Evolutionary conservation across 2,113 vertebrate genomes (phyloP).

Genomic region (Sylvietta virens): DNA sequence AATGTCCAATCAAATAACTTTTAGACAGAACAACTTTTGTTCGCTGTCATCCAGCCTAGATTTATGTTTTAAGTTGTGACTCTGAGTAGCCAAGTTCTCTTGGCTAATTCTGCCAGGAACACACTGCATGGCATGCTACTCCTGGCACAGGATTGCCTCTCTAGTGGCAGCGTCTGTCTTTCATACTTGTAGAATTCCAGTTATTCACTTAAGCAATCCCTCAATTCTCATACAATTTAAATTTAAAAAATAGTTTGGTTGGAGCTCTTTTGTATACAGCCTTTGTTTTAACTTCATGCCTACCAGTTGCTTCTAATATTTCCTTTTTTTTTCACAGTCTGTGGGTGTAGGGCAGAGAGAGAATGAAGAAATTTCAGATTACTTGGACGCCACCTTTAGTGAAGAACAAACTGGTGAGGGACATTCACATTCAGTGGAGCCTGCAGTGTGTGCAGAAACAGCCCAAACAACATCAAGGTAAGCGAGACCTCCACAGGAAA

Average conservation of each 20-base stretch:
- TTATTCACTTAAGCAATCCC: neutral
- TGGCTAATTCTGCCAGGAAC: neutral
- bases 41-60: neutral
- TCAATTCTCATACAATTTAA: neutral
- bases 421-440: neutral
- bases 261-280: neutral
- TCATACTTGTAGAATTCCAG: neutral
- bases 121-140: neutral
- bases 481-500: neutral
- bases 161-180: neutral
- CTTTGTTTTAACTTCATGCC: neutral
- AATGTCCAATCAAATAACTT: neutral
- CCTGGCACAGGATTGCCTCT: neutral
- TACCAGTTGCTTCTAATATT: neutral
- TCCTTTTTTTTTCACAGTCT: slow-evolving; percentile 38
- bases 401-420: neutral
- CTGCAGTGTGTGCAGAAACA: neutral
- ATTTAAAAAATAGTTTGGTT: neutral
- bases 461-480: neutral
- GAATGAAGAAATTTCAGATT: neutral
- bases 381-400: neutral
- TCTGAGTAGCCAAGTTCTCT: neutral
- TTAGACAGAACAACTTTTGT: neutral
- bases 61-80: neutral
- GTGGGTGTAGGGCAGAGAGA: neutral